Base-by-base conservation (phyloP, 2,113 vertebrate genomes). In the Callithrix jacchus region DNA sequence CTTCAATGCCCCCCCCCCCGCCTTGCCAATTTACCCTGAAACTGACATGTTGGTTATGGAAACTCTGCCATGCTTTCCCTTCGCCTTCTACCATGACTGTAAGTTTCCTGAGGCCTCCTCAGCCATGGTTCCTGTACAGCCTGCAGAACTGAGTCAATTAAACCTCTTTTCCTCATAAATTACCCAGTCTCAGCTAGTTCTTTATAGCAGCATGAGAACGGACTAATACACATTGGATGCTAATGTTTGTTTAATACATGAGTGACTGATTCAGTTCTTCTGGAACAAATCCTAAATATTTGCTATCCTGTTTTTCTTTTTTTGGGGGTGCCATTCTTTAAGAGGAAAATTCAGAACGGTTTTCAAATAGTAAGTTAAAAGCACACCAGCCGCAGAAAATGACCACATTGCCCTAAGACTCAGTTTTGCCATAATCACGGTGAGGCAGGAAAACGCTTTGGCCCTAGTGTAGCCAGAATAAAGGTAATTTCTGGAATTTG, bases 21-120 rank as follows among this genome's bases (percentile, higher is more conserved):
- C 96, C 95, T 88, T 93, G 97, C 96, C 97, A 90, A 13, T 97
- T 97, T 97, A 91, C 98, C 96, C 98, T 94, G 96, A 96, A 95
- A 8, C 85, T 85, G 98, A 86, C 98, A 93, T 83, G 1, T 87
- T 93, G 4, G 96, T 98, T 97, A 96, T 93, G 6, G 86, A 52
- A 52, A 16, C 61, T 64, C 12, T 14, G 61, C 61, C 61, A 64
- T 64, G 27, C 61, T 64, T 64, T 12, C 5, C 27, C 61, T 64
- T 64, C 0, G 12, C 27, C 27, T 32, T 32, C 61, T 64, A 5
- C 61, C 61, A 32, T 32, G 61, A 64, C 61, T 64, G 27, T 32
- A 64, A 64, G 27, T 64, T 32, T 32, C 61, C 27, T 64, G 61
- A 64, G 27, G 61, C 12, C 61, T 64, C 27, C 61, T 30, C 27